Evolutionary conservation across 2,888 invertebrate species (phyloP), one percentile per base, ranked within the genome.

Genomic region (Erynnis tages): DNA sequence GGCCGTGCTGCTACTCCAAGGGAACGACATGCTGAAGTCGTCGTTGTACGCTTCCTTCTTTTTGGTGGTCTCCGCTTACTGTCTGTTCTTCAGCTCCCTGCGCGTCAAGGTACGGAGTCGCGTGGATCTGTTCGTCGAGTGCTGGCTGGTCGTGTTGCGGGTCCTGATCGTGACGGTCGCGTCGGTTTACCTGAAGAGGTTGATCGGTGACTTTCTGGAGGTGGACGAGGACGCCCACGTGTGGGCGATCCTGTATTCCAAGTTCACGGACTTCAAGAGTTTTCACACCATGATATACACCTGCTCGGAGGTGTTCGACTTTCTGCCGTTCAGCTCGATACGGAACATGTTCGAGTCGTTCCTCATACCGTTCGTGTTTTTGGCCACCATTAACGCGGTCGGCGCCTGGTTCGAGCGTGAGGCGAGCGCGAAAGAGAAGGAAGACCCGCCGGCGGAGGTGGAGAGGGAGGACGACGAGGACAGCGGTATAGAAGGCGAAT

Each of bases 251-350:
- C 76, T 96, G 1, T 84, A 83, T 45, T 91, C 95, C 0, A 96
- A 96, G 71, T 90, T 96, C 46, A 91, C 91, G 0, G 76, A 89
- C 59, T 62, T 56, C 23, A 91, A 91, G 62, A 93, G 91, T 59
- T 96, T 96, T 67, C 94, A 96, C 66, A 94, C 95, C 0, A 74
- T 94, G 68, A 74, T 96, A 1, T 96, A 96, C 65, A 95, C 95
- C 0, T 96, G 95, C 72, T 92, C 94, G 0, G 89, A 91, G 0
- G 95, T 94, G 53, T 96, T 95, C 69, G 94, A 94, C 66, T 95
- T 94, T 67, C 70, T 95, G 35, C 92, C 92, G 0, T 73, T 82
- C 41, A 85, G 79, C 14, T 87, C 93, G 0, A 69, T 92, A 0
- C 69, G 77, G 27, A 90, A 90, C 38, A 69, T 94, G 11, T 66